Conservation (phyloP, 2,797 vertebrate species). For the Sitta carolinensis region DNA sequence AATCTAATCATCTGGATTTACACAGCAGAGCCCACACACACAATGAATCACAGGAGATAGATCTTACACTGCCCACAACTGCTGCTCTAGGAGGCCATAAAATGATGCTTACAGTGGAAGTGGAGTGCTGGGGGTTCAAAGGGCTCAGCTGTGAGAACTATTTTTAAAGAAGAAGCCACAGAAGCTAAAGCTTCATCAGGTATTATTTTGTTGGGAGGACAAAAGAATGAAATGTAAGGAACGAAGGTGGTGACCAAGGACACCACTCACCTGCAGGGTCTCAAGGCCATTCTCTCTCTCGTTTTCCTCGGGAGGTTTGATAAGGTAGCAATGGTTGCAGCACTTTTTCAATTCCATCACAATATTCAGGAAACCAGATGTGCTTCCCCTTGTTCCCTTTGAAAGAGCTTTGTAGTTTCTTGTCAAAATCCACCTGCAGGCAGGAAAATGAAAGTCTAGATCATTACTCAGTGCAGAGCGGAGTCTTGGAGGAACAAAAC, state of each 20-base stretch:
- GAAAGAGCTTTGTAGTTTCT: slow-evolving; percentile 96
- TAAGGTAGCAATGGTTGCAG: slow-evolving; percentile 96
- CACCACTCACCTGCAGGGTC: slow-evolving; percentile 81
- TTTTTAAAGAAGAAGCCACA: background rate
- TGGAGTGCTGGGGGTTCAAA: background rate
- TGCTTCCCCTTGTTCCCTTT: slow-evolving; percentile 93
- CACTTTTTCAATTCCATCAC: slow-evolving; percentile 99
- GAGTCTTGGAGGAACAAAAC: background rate
- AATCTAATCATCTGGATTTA: background rate
- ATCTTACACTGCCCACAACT: background rate
- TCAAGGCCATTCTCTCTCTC: slow-evolving; percentile 84
- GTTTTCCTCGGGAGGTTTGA: slow-evolving; percentile 87
- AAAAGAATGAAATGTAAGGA: background rate
- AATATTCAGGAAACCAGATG: slow-evolving; percentile 96
- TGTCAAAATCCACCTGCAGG: slow-evolving; percentile 96
- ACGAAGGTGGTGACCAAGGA: background rate
- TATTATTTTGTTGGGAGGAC: background rate
- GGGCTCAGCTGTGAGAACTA: background rate
- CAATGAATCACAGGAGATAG: background rate
- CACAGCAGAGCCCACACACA: background rate
- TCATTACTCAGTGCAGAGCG: background rate
- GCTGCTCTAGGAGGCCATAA: background rate
- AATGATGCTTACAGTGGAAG: background rate
- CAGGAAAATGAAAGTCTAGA: background rate
- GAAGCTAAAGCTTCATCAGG: background rate